Evolutionary conservation across 2,113 vertebrate species (phyloP).

Genomic region (Callionymus lyra): DNA sequence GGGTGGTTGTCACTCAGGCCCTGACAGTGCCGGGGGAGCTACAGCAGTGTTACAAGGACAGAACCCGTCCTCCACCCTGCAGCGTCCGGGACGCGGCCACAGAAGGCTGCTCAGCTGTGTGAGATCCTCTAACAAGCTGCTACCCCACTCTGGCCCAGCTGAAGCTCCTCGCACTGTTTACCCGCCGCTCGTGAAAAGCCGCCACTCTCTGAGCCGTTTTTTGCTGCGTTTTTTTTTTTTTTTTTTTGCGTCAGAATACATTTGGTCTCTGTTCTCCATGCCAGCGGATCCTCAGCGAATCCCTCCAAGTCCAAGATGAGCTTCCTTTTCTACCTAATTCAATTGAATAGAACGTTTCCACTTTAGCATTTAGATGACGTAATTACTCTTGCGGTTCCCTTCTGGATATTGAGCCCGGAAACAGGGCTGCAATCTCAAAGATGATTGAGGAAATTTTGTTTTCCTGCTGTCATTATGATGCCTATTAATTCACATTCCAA

Average conservation of each 20-base stretch:
- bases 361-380: neutral
- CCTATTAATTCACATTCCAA: no score
- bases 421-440: no score
- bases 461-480: no score
- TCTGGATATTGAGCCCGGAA: no score
- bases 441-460: no score
- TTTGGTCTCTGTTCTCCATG: slow-evolving; percentile 17
- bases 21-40: slow-evolving; percentile 39
- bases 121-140: slow-evolving; percentile 58
- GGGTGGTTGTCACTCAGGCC: slow-evolving; percentile 47
- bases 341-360: neutral
- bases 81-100: slow-evolving; percentile 44
- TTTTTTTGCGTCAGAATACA: slow-evolving; percentile 30
- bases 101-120: slow-evolving; percentile 61
- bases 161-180: slow-evolving; percentile 34
- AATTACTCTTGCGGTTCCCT: no score
- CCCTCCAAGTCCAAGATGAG: slow-evolving; percentile 6
- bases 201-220: slow-evolving; percentile 23
- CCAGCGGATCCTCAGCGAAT: slow-evolving; percentile 20
- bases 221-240: slow-evolving; percentile 13
- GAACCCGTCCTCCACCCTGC: slow-evolving; percentile 57
- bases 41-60: slow-evolving; percentile 53
- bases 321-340: slow-evolving; percentile 2
- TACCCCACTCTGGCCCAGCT: slow-evolving; percentile 39
- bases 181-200: slow-evolving; percentile 19